A percentile compares a stretch with the other conserved stretches of the same genome.
phyloP scores from a whole-genome alignment of 2,797 vertebrate species.

The Helostoma temminkii region DNA sequence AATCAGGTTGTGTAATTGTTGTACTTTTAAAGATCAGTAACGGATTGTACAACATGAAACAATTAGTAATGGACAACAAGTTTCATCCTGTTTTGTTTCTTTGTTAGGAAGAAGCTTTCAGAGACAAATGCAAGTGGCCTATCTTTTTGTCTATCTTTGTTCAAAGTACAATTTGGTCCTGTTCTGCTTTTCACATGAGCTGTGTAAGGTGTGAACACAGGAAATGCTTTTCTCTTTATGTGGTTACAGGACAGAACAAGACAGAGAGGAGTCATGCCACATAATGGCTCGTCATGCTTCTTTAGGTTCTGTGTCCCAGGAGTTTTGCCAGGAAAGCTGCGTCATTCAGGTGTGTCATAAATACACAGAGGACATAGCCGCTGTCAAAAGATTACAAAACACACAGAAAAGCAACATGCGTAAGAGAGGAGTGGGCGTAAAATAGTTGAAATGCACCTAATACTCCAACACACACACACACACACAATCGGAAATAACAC shows the following conservation, averaged over 20 bases:
- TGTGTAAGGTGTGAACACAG: constrained; percentile 26
- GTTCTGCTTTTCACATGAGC: constrained; percentile 44
- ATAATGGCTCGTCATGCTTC: constrained; percentile 14
- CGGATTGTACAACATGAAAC: not conserved
- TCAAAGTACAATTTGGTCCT: constrained; percentile 32
- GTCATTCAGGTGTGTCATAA: constrained; percentile 66
- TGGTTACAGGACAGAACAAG: constrained; percentile 46
- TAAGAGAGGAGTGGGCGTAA: constrained; percentile 36
- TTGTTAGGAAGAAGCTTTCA: not conserved
- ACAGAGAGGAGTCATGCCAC: constrained; percentile 17
- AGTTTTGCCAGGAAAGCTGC: constrained; percentile 37
- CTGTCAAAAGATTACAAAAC: constrained; percentile 12
- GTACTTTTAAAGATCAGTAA: not conserved
- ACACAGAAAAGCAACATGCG: constrained; percentile 35
- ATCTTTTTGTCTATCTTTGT: not conserved
- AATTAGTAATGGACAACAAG: not conserved
- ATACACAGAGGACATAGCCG: constrained; percentile 16
- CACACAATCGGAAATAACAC: constrained; percentile 22
- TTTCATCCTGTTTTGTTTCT: not conserved
- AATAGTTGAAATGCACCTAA: constrained; percentile 11
- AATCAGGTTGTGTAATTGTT: not conserved
- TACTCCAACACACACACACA: constrained; percentile 1
- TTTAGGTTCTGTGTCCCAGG: constrained; percentile 22
- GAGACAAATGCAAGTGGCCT: not conserved
- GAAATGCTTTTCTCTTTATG: constrained; percentile 49